Base-by-base conservation (phyloP, 1,140 invertebrate genomes). In the Pteromalus puparum region DNA sequence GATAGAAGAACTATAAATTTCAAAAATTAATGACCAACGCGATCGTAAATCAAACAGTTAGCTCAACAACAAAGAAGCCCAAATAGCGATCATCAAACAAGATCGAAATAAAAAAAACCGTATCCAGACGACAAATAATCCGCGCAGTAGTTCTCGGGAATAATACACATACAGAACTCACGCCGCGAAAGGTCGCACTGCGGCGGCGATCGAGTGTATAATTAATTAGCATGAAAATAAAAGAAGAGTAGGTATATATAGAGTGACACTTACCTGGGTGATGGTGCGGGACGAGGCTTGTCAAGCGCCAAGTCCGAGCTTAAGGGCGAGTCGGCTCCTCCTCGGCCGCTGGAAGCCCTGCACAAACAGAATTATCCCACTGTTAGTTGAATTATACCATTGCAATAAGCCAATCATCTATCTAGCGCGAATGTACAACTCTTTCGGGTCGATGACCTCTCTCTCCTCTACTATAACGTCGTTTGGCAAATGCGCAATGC, bases 321-420 rank as follows among this genome's bases (percentile, higher is more conserved):
- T 72, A 92, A 86, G 38, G 90, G 86, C 67, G 90, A 90, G 77
- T 92, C 91, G 61, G 89, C 84, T 80, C 89, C 90, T 86, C 90
- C 90, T 87, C 91, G 91, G 87, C 89, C 91, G 86, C 90, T 91
- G 89, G 91, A 92, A 89, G 91, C 91, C 91, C 91, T 92, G 81
- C 61, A 72, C 42, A 89, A 85, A 88, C 30, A 87, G 65, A 90
- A 89, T 75, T 68, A 79, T 68, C 30, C 61, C 61, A 12, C 61
- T 13, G 61, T 79, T 24, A 79, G 30, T 79, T 79, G 53, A 61
- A 61, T 61, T n/a, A 61, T 7, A n/a, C 4, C 53, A 61, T 61
- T 61, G 6, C 18, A 21, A 61, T 21, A 42, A 61, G 53, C 53
- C 53, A 61, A 61, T 61, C 53, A 18, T 61, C 53, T n/a, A 61